Evolutionary conservation across 2,888 invertebrate species (phyloP).

Genomic region (Cantharis nigra): DNA sequence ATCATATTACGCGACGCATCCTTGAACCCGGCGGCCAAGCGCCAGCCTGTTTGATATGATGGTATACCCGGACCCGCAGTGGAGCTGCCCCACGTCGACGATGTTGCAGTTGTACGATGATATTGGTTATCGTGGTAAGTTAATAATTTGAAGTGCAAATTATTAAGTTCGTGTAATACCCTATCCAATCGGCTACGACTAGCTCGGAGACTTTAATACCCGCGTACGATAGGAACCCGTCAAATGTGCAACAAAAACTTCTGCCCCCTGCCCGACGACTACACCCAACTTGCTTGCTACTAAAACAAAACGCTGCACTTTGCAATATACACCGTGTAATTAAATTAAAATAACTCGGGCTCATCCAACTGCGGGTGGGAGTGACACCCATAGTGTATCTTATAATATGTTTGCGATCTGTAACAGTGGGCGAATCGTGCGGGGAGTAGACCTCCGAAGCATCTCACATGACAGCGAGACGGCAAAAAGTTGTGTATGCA

Average conservation of each 20-base stretch:
- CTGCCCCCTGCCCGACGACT: constrained; percentile 7
- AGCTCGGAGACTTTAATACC: constrained; percentile 24
- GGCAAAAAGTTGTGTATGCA: constrained; percentile 49
- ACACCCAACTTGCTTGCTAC: background rate
- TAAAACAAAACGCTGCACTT: constrained; percentile 14
- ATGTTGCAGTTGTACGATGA: constrained; percentile 70
- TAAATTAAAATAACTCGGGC: constrained; percentile 32
- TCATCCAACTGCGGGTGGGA: constrained; percentile 26
- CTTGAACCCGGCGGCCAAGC: constrained; percentile 45
- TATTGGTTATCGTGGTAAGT: constrained; percentile 67
- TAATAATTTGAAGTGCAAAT: constrained; percentile 38
- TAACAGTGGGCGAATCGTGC: constrained; percentile 38
- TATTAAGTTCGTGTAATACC: background rate
- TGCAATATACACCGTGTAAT: constrained; percentile 30
- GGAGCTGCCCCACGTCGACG: constrained; percentile 59
- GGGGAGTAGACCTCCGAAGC: constrained; percentile 36
- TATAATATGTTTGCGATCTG: constrained; percentile 34
- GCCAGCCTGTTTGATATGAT: constrained; percentile 53
- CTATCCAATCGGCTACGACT: constrained; percentile 11
- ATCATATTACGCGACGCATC: constrained; percentile 51
- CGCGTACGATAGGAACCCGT: constrained; percentile 23
- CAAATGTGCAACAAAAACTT: background rate
- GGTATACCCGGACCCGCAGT: constrained; percentile 69
- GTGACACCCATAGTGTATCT: constrained; percentile 32
- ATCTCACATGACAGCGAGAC: constrained; percentile 52